Conservation (phyloP, 1,140 invertebrate species). For the Phenacoccus solenopsis region DNA sequence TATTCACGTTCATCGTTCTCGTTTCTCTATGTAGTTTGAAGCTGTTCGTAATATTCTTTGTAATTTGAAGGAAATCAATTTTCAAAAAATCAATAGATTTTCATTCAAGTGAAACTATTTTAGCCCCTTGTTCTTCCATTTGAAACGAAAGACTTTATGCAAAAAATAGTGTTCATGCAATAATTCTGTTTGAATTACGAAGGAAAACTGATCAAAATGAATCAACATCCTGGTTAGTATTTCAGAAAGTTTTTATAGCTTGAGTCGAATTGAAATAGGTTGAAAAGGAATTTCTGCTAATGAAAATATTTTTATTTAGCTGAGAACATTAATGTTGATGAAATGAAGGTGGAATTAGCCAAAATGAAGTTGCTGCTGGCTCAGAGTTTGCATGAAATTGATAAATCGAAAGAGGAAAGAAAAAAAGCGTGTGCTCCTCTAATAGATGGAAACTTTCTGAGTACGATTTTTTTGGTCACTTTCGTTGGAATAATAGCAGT, state of each 20-base stretch:
- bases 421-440: conserved; percentile 28
- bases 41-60: too few relatives aligned
- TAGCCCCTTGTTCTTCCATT: neutral
- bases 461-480: conserved; percentile 60
- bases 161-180: neutral
- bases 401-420: conserved; percentile 3
- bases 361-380: conserved; percentile 68
- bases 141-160: neutral
- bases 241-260: neutral
- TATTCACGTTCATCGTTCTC: too few relatives aligned
- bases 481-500: conserved; percentile 62
- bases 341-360: conserved; percentile 54
- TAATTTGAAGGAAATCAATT: neutral
- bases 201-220: neutral
- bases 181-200: neutral
- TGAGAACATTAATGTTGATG: conserved; percentile 57
- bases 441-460: conserved; percentile 66
- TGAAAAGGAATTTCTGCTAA: neutral
- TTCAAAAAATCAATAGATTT: neutral
- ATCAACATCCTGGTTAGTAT: neutral
- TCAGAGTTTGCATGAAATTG: conserved; percentile 43
- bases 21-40: too few relatives aligned
- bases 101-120: neutral
- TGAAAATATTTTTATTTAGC: neutral
- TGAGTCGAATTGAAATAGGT: neutral